These are phyloP conservation scores for Coleophora flavipennella DNA, from an alignment of 2,888 invertebrate genomes.

Conservation along the genomic window DNA sequence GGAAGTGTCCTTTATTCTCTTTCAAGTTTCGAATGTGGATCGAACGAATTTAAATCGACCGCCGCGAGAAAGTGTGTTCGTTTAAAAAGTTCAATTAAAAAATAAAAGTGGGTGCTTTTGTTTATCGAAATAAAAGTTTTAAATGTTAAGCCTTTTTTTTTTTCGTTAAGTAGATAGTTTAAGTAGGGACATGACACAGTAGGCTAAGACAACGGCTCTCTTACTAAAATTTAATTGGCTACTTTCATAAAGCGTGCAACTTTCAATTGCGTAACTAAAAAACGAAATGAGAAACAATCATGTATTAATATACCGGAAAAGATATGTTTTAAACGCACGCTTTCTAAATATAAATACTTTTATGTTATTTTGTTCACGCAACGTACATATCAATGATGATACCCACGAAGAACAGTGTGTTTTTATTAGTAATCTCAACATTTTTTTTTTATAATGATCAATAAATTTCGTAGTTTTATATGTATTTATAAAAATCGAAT, in stretches of 20 bases:
- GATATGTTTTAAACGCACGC: conserved; percentile 35
- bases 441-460: no score
- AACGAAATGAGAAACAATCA: conserved; percentile 61
- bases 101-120: conserved; percentile 5
- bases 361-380: conserved; percentile 41
- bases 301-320: conserved; percentile 60
- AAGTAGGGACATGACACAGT: background rate
- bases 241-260: conserved; percentile 50
- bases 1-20: conserved; percentile 14
- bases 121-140: background rate
- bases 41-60: background rate
- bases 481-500: no score
- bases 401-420: no score
- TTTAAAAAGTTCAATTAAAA: conserved; percentile 29
- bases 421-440: no score
- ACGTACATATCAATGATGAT: no score
- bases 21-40: conserved; percentile 11
- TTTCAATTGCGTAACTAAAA: conserved; percentile 43
- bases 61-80: conserved; percentile 24
- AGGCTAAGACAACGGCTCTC: conserved; percentile 14
- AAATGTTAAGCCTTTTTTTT: background rate
- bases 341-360: conserved; percentile 46
- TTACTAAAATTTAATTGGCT: conserved; percentile 57
- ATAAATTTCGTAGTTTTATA: no score
- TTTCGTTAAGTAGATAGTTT: background rate